Evolutionary conservation across 2,113 vertebrate genomes (phyloP).

Genomic region (Desmodus rotundus): DNA sequence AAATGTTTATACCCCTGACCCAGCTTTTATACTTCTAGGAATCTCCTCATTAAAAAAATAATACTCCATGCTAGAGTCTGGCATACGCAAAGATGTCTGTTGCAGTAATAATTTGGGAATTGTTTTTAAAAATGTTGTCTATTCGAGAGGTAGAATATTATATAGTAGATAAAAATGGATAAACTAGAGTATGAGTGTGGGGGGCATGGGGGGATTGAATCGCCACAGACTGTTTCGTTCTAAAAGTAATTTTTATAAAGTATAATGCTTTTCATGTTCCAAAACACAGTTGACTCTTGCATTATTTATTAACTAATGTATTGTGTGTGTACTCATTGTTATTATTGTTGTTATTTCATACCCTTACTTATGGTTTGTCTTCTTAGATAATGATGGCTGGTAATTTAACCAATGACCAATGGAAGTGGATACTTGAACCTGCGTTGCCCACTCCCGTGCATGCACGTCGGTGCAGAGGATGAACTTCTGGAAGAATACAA

Average conservation of each 20-base stretch:
- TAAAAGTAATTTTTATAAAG: background rate
- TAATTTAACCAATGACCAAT: background rate
- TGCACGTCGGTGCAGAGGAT: background rate
- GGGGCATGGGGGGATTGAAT: background rate
- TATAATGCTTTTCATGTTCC: background rate
- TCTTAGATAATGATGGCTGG: too few species aligned
- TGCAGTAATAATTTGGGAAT: background rate
- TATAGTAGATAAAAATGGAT: slow-evolving; percentile 9
- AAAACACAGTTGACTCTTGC: background rate
- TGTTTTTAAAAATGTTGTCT: background rate
- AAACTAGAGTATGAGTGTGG: background rate
- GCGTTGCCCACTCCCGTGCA: background rate
- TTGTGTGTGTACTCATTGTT: too few species aligned
- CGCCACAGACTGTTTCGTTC: background rate
- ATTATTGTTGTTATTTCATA: too few species aligned
- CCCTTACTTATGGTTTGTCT: too few species aligned
- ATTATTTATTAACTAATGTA: too few species aligned
- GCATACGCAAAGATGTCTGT: background rate
- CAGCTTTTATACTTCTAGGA: background rate
- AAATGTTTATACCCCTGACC: background rate
- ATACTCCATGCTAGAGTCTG: background rate
- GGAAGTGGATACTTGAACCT: background rate
- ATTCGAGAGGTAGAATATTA: background rate
- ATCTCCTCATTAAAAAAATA: background rate
- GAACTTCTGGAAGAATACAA: background rate